Percentiles rank a stretch among this genome's conserved stretches.
Conservation (phyloP, 1,140 invertebrate species). For the Latrodectus geometricus region DNA sequence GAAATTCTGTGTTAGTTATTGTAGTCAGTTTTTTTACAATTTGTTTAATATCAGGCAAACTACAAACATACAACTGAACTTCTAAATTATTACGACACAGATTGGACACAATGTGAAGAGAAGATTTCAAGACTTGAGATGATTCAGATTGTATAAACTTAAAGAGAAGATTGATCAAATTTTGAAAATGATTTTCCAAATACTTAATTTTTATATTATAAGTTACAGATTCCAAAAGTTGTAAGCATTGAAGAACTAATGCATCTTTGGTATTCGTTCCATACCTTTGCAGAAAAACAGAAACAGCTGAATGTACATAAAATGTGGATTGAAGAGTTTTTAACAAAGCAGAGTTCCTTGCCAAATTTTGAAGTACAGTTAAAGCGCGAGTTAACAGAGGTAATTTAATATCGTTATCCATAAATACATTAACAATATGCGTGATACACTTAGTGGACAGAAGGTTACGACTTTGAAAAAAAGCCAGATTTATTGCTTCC, state of each 20-base stretch:
- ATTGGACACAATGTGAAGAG: conserved; percentile 40
- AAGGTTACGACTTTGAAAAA: conserved; percentile 17
- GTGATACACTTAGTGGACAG: conserved; percentile 43
- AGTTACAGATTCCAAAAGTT: conserved; percentile 38
- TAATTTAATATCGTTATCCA: conserved; percentile 13
- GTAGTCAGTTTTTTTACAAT: conserved; percentile 31
- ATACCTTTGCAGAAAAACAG: conserved; percentile 39
- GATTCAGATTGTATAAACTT: conserved; percentile 47
- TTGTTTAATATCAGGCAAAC: conserved; percentile 25
- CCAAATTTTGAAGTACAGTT: conserved; percentile 37
- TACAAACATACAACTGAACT: conserved; percentile 35
- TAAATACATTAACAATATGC: conserved; percentile 31
- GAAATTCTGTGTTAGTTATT: conserved; percentile 7
- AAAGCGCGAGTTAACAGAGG: conserved; percentile 24
- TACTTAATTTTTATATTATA: conserved; percentile 47
- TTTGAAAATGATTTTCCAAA: conserved; percentile 50
- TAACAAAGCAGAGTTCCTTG: conserved; percentile 1
- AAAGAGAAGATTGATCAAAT: conserved; percentile 38
- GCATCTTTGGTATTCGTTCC: conserved; percentile 27
- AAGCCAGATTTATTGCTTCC: not conserved
- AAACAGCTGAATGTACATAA: conserved; percentile 47
- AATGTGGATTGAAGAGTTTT: conserved; percentile 38
- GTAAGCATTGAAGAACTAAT: conserved; percentile 25
- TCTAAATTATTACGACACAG: conserved; percentile 29
- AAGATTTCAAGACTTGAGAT: conserved; percentile 15